These are phyloP conservation scores for Ceratothoa steindachneri DNA, from an alignment of 2,888 invertebrate species.

Conservation along the genomic window DNA sequence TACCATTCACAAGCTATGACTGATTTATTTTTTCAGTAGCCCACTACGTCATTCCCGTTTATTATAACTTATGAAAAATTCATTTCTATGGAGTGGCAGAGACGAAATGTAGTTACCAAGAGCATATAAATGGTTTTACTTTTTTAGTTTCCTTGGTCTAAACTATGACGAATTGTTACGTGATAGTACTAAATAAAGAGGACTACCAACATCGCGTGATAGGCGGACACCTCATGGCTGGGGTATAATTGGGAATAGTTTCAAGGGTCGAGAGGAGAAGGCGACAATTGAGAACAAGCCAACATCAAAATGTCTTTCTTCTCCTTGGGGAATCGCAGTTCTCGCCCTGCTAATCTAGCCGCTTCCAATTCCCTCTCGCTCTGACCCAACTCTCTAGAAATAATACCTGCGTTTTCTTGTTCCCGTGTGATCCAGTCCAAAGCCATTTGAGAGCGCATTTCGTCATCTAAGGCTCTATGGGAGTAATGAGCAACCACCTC, in stretches of 20 bases:
- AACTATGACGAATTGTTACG: background rate
- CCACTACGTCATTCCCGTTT: conserved; percentile 9
- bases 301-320: conserved; percentile 89
- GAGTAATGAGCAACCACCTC: conserved; percentile 89
- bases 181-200: background rate
- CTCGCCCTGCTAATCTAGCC: conserved; percentile 80
- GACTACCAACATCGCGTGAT: background rate
- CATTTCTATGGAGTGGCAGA: background rate
- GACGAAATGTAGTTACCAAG: background rate
- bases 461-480: conserved; percentile 84
- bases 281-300: conserved; percentile 72
- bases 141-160: background rate
- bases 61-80: conserved; percentile 17
- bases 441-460: conserved; percentile 94
- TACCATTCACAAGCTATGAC: conserved; percentile 28
- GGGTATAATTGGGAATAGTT: background rate
- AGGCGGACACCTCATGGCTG: background rate
- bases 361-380: conserved; percentile 82
- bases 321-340: conserved; percentile 89
- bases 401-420: conserved; percentile 59
- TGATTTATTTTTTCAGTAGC: conserved; percentile 23
- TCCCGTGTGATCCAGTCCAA: conserved; percentile 80
- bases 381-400: conserved; percentile 73
- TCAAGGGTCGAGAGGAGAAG: conserved; percentile 42
- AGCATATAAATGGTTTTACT: background rate